phyloP scores from a whole-genome alignment of 2,888 invertebrate species.

The Ischnus inquisitorius region DNA sequence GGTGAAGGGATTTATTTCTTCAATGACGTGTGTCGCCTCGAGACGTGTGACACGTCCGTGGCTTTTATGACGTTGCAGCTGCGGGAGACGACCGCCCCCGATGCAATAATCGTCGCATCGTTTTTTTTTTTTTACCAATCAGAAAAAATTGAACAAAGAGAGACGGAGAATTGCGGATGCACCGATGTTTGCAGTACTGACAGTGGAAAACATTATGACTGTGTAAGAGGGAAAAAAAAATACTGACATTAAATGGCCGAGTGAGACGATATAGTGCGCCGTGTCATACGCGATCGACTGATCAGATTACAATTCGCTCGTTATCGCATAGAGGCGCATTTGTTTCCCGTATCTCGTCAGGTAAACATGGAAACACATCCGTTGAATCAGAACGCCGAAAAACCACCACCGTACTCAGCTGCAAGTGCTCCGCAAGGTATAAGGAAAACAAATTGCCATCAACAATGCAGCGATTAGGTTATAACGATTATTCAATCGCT shows the following conservation, averaged over 20 bases:
- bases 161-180: constrained; percentile 10
- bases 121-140: constrained; percentile 16
- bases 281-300: constrained; percentile 36
- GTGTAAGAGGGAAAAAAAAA: constrained; percentile 27
- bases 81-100: background rate
- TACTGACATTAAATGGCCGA: constrained; percentile 60
- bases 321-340: constrained; percentile 1
- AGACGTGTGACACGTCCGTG: background rate
- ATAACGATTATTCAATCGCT: background rate
- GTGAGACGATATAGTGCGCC: constrained; percentile 35
- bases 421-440: constrained; percentile 74
- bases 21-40: background rate
- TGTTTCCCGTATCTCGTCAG: constrained; percentile 20
- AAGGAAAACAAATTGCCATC: background rate
- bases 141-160: constrained; percentile 3
- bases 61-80: background rate
- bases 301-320: constrained; percentile 13
- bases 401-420: constrained; percentile 76
- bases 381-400: constrained; percentile 72
- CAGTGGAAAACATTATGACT: constrained; percentile 51
- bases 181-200: constrained; percentile 60
- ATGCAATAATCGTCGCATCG: constrained; percentile 19
- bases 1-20: background rate
- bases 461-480: background rate
- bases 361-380: constrained; percentile 76